Evolutionary conservation across 1,140 invertebrate genomes (phyloP).

Genomic region (Drosophila teissieri): DNA sequence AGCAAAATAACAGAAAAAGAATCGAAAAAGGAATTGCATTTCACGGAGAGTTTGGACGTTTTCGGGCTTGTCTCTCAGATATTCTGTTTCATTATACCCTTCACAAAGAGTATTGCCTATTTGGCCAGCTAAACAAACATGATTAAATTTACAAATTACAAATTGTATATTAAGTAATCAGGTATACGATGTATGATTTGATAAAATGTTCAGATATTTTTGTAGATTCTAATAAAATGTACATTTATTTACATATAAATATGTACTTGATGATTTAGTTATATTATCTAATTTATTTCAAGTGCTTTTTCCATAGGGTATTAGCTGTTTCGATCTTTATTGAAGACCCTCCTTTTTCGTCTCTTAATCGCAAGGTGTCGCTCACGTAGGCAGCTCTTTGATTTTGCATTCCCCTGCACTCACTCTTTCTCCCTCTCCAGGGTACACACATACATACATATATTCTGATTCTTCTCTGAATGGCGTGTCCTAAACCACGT

Average conservation of each 20-base stretch:
- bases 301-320: not conserved
- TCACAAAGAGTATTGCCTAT: not conserved
- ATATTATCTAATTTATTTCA: too few relatives aligned
- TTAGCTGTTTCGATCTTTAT: constrained; percentile 10
- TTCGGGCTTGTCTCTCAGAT: constrained; percentile 35
- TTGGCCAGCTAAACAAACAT: too few relatives aligned
- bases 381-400: constrained; percentile 76
- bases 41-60: constrained; percentile 70
- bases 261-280: too few relatives aligned
- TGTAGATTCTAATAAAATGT: too few relatives aligned
- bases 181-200: too few relatives aligned
- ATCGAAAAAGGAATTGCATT: constrained; percentile 80
- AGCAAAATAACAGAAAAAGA: constrained; percentile 68
- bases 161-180: too few relatives aligned
- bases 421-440: constrained; percentile 7
- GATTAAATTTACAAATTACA: too few relatives aligned
- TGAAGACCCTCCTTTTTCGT: not conserved
- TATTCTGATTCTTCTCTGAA: not conserved
- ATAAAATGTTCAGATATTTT: too few relatives aligned
- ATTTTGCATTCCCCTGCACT: constrained; percentile 38
- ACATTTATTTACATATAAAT: too few relatives aligned
- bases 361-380: constrained; percentile 8
- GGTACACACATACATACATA: not conserved
- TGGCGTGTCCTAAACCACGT: constrained; percentile 56
- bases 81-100: constrained; percentile 32